Evolutionary conservation across 2,888 invertebrate species (phyloP).

Genomic region (Sialis fuliginosa): DNA sequence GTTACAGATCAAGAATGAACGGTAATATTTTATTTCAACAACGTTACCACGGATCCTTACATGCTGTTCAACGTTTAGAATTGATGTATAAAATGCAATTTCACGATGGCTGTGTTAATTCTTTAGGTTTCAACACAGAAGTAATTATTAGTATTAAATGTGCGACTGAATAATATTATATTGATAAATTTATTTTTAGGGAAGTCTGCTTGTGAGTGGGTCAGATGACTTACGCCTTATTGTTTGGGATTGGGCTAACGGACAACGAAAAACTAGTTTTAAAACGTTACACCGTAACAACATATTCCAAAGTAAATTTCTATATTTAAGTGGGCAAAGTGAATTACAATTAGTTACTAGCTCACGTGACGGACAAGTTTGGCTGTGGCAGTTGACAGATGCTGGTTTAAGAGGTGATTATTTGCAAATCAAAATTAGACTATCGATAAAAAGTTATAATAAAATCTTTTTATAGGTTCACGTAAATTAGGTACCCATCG

Average conservation of each 20-base stretch:
- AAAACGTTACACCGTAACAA: slow-evolving; percentile 73
- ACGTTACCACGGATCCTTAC: slow-evolving; percentile 63
- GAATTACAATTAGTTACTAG: slow-evolving; percentile 76
- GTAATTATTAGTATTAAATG: too few relatives aligned
- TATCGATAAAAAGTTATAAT: slow-evolving; percentile 7
- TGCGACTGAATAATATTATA: too few relatives aligned
- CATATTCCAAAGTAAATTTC: slow-evolving; percentile 82
- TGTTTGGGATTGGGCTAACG: slow-evolving; percentile 81
- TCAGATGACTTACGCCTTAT: slow-evolving; percentile 78
- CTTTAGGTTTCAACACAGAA: slow-evolving; percentile 66
- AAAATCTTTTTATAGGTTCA: slow-evolving; percentile 22
- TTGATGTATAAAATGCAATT: slow-evolving; percentile 56
- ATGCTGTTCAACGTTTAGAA: slow-evolving; percentile 66
- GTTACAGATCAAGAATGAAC: slow-evolving; percentile 26
- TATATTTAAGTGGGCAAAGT: slow-evolving; percentile 48
- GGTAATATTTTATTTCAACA: slow-evolving; percentile 36
- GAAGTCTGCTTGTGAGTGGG: slow-evolving; percentile 65
- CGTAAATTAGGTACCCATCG: slow-evolving; percentile 45
- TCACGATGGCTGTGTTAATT: slow-evolving; percentile 84
- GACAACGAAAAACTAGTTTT: slow-evolving; percentile 43
- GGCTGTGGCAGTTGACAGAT: slow-evolving; percentile 37
- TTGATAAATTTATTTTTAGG: slow-evolving; percentile 28
- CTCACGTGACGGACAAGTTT: slow-evolving; percentile 73
- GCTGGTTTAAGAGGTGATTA: slow-evolving; percentile 21
- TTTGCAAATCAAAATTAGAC: too few relatives aligned